Base-by-base conservation (phyloP, 2,113 vertebrate genomes). In the Mus spicilegus region DNA sequence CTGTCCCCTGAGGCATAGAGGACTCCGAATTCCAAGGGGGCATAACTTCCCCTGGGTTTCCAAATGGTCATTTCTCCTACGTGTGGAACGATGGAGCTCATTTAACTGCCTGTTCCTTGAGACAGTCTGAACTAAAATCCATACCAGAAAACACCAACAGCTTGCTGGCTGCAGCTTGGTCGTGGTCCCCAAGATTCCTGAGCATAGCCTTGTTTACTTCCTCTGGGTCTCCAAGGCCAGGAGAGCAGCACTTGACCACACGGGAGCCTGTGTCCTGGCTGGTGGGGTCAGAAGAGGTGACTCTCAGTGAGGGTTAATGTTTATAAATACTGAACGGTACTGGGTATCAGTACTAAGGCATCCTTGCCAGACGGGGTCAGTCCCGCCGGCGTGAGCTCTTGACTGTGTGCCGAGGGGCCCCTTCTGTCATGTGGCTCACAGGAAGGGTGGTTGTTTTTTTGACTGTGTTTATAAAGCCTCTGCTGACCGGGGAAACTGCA, bases 311-410 rank as follows among this genome's bases (percentile, higher is more conserved):
- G n/a, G 81, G 81, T 0, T 0, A 69, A 84, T 58, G 22, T 97
- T 89, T 95, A 75, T 90, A 94, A 93, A 49, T 89, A 65, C 70
- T 87, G 78, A 91, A 7, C 63, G 10, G 46, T 58, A 16, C 91
- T 42, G 51, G 82, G 70, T 89, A 54, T 81, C 86, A 95, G 82
- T 3, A 65, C 80, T n/a, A 65, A 85, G 82, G 82, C 16, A 33
- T 30, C 51, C n/a, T 85, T 88, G 78, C 93, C 72, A 78, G 19
- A 61, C 16, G 2, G 3, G 8, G 16, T 2, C 58, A 67, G 81
- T 70, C 54, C 63, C 70, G 22, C 19, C 24, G 51, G 8, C 16
- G 36, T 16, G 51, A 54, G 65, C 56, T 81, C 81, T 28, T 28
- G 28, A 42, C 56, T 87, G 63, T 86, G 61, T 72, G 30, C 42